Conservation (phyloP, 2,888 invertebrate species). For the Protodeltote pygarga region DNA sequence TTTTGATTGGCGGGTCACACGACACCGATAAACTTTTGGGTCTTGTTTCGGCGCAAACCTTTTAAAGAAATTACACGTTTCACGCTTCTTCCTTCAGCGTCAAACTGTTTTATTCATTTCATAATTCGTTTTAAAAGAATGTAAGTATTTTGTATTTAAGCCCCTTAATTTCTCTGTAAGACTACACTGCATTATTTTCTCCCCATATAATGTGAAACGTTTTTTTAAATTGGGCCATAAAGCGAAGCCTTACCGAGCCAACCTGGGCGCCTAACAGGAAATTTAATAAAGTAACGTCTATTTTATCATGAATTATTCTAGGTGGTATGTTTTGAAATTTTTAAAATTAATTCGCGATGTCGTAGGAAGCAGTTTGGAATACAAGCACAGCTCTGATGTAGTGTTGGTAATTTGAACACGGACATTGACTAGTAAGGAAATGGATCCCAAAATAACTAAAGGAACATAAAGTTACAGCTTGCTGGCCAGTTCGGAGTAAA, state of each 20-base stretch:
- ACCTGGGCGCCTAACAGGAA: conserved; percentile 69
- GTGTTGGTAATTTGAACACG: conserved; percentile 34
- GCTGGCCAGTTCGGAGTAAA: conserved; percentile 58
- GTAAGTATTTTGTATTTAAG: conserved; percentile 40
- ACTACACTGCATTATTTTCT: conserved; percentile 71
- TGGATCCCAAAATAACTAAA: conserved; percentile 64
- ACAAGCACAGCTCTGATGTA: conserved; percentile 21
- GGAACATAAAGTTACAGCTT: conserved; percentile 67
- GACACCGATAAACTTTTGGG: conserved; percentile 58
- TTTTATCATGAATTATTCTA: conserved; percentile 75
- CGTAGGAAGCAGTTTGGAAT: conserved; percentile 36
- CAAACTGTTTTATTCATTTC: conserved; percentile 53
- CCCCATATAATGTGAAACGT: conserved; percentile 74
- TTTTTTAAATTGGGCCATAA: conserved; percentile 81
- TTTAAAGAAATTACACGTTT: conserved; percentile 57
- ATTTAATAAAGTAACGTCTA: conserved; percentile 81
- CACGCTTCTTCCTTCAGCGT: conserved; percentile 29
- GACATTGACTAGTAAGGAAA: conserved; percentile 60
- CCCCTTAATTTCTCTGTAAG: conserved; percentile 65
- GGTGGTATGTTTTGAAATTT: conserved; percentile 56
- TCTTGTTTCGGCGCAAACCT: conserved; percentile 54
- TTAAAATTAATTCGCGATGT: conserved; percentile 58
- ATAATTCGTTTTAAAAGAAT: conserved; percentile 36
- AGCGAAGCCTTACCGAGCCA: conserved; percentile 70
- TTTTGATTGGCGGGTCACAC: conserved; percentile 62